Evolutionary conservation across 1,140 invertebrate genomes (phyloP), one percentile per base, ranked within the genome.

Genomic region (Aphis craccivora): DNA sequence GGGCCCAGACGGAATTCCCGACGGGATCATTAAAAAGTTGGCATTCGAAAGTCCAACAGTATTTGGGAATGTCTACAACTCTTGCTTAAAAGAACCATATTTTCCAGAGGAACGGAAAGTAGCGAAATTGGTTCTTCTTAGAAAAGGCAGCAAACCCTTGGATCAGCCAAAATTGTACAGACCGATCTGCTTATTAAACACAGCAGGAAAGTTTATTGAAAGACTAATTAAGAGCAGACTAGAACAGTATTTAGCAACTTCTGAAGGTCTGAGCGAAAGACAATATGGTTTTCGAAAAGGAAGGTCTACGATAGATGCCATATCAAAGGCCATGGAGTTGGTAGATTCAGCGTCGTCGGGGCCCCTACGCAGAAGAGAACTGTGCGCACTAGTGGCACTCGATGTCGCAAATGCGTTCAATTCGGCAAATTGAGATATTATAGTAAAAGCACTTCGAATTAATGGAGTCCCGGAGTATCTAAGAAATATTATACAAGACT

Each of bases 381-480:
- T 88, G 4, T 51, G 45, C 14, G 45, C 8, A 6, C 14, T 88
- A 0, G 37, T 88, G 1, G 48, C 87, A 51, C 45, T 88, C 14
- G 87, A 88, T 51, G 87, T 88, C 3, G 87, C 45, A 18, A 88
- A 88, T 23, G 87, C 87, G 6, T 88, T 88, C 18, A 88, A 53
- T 37, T 51, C 43, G n/a, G 87, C 87, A 5, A n/a, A 6, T 4
- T 35, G 87, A 45, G 30, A 87, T 23, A 55, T 53, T 22, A 93
- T 93, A n/a, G 83, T 30, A 83, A 37, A 37, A 37, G 91, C 67
- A 23, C 45, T 93, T 60, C 18, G 30, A 67, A 40, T 2, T 1
- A 93, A 93, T 23, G 37, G 45, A 23, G 40, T 93, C 45, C 83
- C 91, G 14, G 23, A 25, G 30, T 93, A 93, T 48, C 76, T 93